phyloP scores from a whole-genome alignment of 2,113 vertebrate genomes.

The Stercorarius parasiticus region DNA sequence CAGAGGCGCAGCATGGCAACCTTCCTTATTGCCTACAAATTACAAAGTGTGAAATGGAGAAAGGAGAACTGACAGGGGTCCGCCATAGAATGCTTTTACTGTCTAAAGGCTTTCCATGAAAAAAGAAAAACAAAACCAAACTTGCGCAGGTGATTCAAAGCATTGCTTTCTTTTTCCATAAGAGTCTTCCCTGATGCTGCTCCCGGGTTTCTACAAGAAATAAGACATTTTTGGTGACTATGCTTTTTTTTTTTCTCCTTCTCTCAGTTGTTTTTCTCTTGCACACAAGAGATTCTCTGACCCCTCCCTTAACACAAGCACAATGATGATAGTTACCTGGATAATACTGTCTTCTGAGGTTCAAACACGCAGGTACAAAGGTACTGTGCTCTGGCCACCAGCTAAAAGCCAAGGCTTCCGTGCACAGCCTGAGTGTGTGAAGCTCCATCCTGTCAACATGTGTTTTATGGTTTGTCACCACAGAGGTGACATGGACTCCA shows the following conservation, averaged over 20 bases:
- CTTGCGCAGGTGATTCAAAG: background rate
- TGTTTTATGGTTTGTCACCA: background rate
- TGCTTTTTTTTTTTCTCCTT: background rate
- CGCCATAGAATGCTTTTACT: background rate
- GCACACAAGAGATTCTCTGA: background rate
- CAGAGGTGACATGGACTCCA: background rate
- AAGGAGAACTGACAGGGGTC: background rate
- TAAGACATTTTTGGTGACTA: background rate
- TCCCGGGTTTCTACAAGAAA: background rate
- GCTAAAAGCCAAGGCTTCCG: background rate
- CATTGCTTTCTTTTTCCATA: background rate
- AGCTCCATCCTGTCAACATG: background rate
- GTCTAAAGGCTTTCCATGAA: background rate
- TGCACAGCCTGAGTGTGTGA: background rate
- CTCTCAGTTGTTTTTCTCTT: background rate
- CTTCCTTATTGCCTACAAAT: background rate
- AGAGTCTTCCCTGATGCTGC: background rate
- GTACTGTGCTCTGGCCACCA: background rate
- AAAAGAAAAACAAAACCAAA: background rate
- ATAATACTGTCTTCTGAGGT: background rate
- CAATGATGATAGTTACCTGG: background rate
- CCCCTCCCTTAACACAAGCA: background rate
- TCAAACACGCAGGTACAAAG: background rate
- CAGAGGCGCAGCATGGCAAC: background rate
- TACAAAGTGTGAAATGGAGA: background rate